Percentiles rank a stretch among this genome's conserved stretches.
phyloP scores from a whole-genome alignment of 37 sponge, comb jelly and placozoan species.

The Halichondria panicea region DNA sequence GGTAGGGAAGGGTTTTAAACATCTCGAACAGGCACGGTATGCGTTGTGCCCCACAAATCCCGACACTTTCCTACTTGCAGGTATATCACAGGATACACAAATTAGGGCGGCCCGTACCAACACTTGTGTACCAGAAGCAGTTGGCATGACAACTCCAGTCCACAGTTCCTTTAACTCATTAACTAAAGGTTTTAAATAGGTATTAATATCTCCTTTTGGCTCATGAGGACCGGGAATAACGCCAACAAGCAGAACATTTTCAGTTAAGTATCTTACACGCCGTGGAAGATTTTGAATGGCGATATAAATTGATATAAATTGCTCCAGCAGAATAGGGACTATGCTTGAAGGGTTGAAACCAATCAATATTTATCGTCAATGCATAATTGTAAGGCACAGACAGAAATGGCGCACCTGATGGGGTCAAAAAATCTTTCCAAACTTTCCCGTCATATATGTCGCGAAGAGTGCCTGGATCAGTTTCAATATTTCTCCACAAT shows the following conservation, averaged over 20 bases:
- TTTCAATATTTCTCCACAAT: slow-evolving; percentile 24
- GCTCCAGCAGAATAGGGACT: slow-evolving; percentile 57
- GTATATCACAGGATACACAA: no score
- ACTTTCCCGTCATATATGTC: slow-evolving; percentile 55
- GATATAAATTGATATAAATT: no score
- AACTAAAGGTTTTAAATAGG: slow-evolving; percentile 47
- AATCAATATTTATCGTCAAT: slow-evolving; percentile 72
- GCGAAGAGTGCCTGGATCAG: neutral
- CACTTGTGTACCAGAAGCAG: slow-evolving; percentile 5
- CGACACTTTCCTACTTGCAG: no score
- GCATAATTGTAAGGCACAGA: no score
- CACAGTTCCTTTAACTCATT: slow-evolving; percentile 27
- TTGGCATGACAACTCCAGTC: neutral
- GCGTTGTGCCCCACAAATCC: no score
- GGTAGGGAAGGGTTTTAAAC: neutral
- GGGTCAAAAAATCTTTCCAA: slow-evolving; percentile 58
- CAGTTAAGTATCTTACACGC: slow-evolving; percentile 23
- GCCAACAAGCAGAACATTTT: slow-evolving; percentile 49
- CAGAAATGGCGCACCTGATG: no score
- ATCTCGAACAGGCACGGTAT: neutral
- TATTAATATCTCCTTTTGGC: no score
- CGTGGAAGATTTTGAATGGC: slow-evolving; percentile 58
- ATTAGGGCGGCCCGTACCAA: slow-evolving; percentile 24
- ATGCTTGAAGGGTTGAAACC: slow-evolving; percentile 38
- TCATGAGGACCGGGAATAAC: no score